Evolutionary conservation across 2,797 vertebrate genomes (phyloP).

Genomic region (Mionectes olivaceus): DNA sequence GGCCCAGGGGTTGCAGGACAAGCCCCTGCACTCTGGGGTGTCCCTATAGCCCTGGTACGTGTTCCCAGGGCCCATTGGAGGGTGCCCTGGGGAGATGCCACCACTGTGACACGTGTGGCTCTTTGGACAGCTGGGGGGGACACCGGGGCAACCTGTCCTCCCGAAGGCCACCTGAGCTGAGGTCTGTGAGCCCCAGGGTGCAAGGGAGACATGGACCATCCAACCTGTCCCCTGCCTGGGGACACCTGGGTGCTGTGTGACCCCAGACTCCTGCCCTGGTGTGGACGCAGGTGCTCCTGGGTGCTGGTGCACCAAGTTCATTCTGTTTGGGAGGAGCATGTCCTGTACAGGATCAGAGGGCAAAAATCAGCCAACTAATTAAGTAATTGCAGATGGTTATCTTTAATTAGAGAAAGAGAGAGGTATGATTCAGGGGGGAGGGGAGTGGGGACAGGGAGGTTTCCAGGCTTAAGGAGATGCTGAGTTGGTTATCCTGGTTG

Average conservation of each 20-base stretch:
- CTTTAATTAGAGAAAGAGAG: neutral
- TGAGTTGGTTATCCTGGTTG: neutral
- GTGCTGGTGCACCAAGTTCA: neutral
- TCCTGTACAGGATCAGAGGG: neutral
- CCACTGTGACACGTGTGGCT: neutral
- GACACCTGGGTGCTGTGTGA: neutral
- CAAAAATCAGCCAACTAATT: neutral
- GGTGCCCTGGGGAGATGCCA: neutral
- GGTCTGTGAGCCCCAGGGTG: neutral
- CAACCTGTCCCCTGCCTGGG: neutral
- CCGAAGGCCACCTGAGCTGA: neutral
- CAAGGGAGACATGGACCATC: accelerated
- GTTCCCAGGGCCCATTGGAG: accelerated
- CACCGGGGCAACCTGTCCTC: neutral
- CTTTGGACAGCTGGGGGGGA: neutral
- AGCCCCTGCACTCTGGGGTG: accelerated
- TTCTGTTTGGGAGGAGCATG: accelerated
- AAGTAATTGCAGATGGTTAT: neutral
- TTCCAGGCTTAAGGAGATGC: neutral
- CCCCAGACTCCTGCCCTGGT: neutral
- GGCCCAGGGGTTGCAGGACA: neutral
- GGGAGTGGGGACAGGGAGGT: neutral
- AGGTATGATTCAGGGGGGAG: neutral
- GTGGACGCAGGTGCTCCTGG: neutral
- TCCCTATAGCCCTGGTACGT: neutral